A percentile compares a stretch with the other conserved stretches of the same genome.
Conservation (phyloP, 1,140 invertebrate genomes). For the Papilio polytes region DNA sequence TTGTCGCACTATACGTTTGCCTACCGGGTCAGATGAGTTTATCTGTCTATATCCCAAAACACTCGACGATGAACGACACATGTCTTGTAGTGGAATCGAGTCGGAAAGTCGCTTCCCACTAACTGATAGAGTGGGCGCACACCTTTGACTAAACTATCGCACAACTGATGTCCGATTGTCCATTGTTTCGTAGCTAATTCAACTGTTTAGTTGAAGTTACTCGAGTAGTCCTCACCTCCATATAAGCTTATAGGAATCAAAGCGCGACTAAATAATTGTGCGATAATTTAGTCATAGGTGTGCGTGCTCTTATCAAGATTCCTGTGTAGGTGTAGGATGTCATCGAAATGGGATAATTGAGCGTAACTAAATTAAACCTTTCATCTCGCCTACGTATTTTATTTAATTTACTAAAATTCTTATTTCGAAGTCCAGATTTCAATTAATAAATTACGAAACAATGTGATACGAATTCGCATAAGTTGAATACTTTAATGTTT, state of each 20-base stretch:
- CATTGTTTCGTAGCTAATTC: too few relatives aligned
- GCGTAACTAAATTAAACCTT: neutral
- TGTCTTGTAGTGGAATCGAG: neutral
- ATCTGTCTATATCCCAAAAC: neutral
- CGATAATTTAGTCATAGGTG: too few relatives aligned
- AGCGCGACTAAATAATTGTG: too few relatives aligned
- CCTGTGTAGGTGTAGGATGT: neutral
- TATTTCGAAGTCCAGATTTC: neutral
- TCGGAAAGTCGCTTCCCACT: neutral
- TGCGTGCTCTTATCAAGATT: neutral
- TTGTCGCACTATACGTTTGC: neutral
- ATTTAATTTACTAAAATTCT: neutral
- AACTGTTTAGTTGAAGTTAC: too few relatives aligned
- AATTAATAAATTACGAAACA: too few relatives aligned
- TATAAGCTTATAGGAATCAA: too few relatives aligned
- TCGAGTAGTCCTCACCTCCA: too few relatives aligned
- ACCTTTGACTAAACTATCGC: too few relatives aligned
- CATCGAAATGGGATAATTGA: neutral
- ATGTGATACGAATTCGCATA: too few relatives aligned
- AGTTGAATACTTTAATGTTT: too few relatives aligned
- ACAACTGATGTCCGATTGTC: too few relatives aligned
- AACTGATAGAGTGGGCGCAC: neutral
- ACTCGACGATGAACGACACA: neutral
- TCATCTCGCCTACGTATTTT: neutral
- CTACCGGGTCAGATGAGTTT: neutral